Percentiles rank a stretch among this genome's conserved stretches.
These are phyloP conservation scores for Ormyrus nitidulus DNA, from an alignment of 2,888 invertebrate species.

Conservation along the genomic window DNA sequence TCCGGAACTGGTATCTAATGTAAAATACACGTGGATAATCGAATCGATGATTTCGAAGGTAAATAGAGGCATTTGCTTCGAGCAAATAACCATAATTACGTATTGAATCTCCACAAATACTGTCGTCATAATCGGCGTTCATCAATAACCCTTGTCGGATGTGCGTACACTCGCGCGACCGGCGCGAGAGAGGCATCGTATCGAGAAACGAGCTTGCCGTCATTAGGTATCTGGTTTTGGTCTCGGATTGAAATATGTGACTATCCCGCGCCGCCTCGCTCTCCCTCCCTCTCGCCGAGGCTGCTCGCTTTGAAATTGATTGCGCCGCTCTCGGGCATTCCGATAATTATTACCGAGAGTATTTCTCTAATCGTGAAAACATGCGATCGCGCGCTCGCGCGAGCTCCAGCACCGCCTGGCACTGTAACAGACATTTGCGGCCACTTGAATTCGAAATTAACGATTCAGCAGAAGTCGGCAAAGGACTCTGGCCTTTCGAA, in stretches of 20 bases:
- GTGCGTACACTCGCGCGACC: conserved; percentile 19
- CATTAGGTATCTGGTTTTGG: conserved; percentile 48
- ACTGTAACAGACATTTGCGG: conserved; percentile 23
- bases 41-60: conserved; percentile 30
- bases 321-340: conserved; percentile 43
- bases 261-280: conserved; percentile 5
- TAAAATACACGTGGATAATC: conserved; percentile 47
- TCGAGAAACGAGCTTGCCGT: conserved; percentile 36
- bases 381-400: not conserved
- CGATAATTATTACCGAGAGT: conserved; percentile 56
- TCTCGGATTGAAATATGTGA: conserved; percentile 51
- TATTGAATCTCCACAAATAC: conserved; percentile 50
- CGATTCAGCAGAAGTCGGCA: conserved; percentile 24
- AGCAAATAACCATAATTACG: conserved; percentile 52
- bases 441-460: not conserved
- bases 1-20: conserved; percentile 41
- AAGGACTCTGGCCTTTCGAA: not conserved
- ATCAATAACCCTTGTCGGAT: conserved; percentile 46
- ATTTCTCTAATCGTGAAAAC: conserved; percentile 55
- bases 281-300: not conserved
- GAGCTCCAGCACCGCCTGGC: not conserved
- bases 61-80: conserved; percentile 48
- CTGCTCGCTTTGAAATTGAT: conserved; percentile 55
- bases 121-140: conserved; percentile 55
- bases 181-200: not conserved